A percentile compares a stretch with the other conserved stretches of the same genome.
Conservation (phyloP, 1,140 invertebrate species). For the Dinoponera quadriceps region DNA sequence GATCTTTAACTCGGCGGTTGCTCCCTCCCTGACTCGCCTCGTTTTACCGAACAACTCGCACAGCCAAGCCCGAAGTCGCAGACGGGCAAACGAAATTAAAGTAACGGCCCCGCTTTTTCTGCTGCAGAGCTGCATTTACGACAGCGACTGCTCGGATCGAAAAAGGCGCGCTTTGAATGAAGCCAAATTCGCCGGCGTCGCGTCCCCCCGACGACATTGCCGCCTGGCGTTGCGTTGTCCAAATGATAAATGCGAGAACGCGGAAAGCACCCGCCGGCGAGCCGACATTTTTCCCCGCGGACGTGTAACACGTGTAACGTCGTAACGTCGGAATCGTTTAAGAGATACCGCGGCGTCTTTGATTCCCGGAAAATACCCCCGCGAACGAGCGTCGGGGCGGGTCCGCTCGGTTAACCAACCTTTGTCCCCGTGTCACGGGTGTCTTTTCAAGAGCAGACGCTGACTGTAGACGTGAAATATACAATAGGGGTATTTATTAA, state of each 20-base stretch:
- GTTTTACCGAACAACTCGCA: neutral
- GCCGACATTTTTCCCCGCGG: neutral
- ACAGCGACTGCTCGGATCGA: constrained; percentile 43
- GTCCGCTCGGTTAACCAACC: no score
- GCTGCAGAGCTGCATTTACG: constrained; percentile 32
- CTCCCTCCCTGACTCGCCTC: constrained; percentile 1
- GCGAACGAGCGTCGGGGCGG: no score
- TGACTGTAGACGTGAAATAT: no score
- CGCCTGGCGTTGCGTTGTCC: neutral
- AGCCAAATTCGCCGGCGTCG: neutral
- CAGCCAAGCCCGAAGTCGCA: neutral
- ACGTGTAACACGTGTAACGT: neutral
- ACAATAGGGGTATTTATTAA: no score
- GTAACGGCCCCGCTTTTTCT: constrained; percentile 55
- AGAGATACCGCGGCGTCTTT: no score
- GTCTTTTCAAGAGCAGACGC: no score
- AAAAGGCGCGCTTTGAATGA: constrained; percentile 59
- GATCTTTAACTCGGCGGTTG: neutral
- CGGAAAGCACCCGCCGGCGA: neutral
- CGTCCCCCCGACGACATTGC: neutral
- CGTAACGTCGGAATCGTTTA: neutral
- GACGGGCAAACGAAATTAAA: constrained; percentile 55
- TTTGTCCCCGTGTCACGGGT: no score
- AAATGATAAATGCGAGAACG: constrained; percentile 41
- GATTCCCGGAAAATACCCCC: no score